phyloP scores from a whole-genome alignment of 2,797 vertebrate species.

The Sternarchorhynchus goeldii region DNA sequence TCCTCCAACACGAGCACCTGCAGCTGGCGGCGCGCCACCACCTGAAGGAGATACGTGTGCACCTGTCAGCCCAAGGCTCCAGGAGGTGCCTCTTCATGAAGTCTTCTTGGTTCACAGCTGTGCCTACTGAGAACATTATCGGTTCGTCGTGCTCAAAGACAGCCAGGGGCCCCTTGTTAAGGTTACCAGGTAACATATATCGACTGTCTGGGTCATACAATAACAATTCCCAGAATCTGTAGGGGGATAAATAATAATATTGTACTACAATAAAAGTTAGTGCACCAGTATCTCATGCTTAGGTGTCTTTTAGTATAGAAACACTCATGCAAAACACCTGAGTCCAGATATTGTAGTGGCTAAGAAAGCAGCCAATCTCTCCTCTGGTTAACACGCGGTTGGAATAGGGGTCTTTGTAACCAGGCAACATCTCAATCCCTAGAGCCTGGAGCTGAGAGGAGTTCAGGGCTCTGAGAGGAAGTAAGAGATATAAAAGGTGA shows the following conservation, averaged over 20 bases:
- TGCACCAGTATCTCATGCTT: background rate
- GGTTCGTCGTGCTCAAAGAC: background rate
- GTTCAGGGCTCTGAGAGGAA: constrained; percentile 82
- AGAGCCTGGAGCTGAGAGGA: constrained; percentile 88
- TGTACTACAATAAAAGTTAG: no score
- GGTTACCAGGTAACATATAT: no score
- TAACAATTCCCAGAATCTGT: no score
- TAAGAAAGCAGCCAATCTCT: constrained; percentile 97
- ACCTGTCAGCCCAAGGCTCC: background rate
- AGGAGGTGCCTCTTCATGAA: background rate
- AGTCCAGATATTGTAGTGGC: constrained; percentile 91
- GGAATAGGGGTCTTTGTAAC: constrained; percentile 91
- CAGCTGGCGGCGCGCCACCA: constrained; percentile 80
- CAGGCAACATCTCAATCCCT: constrained; percentile 92
- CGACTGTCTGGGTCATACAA: no score
- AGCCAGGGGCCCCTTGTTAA: no score
- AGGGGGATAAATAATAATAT: no score
- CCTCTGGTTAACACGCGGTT: constrained; percentile 89
- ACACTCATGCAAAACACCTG: constrained; percentile 73
- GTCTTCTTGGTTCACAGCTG: no score
- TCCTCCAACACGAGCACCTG: constrained; percentile 91
- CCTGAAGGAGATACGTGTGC: constrained; percentile 68
- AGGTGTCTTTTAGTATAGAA: background rate
- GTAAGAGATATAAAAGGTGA: background rate
- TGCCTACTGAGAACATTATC: background rate